Percentiles rank a stretch among this genome's conserved stretches.
Conservation (phyloP, 2,797 vertebrate genomes). For the Glossophaga mutica region DNA sequence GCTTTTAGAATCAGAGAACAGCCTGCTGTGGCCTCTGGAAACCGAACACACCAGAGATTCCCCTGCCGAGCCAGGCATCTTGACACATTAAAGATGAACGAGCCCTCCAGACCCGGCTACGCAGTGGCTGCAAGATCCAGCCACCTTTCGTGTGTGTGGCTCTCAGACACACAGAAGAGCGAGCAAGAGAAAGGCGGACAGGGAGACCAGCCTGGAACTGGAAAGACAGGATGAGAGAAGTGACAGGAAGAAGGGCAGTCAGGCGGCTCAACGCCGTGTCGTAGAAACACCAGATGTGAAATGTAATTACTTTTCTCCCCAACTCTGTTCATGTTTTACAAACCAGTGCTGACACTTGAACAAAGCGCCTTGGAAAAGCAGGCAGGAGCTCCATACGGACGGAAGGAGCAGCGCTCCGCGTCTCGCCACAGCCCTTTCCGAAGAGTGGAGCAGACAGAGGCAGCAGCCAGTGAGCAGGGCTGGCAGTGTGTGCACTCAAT, state of each 20-base stretch:
- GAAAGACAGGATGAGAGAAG: conserved; percentile 33
- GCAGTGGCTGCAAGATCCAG: background rate
- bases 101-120: background rate
- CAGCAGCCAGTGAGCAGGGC: background rate
- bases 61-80: background rate
- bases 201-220: background rate
- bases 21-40: background rate
- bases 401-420: conserved; percentile 62
- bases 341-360: conserved; percentile 78
- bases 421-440: conserved; percentile 60
- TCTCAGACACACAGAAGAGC: background rate
- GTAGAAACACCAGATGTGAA: conserved; percentile 74
- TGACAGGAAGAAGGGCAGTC: conserved; percentile 1
- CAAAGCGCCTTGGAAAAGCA: conserved; percentile 73
- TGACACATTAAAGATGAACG: background rate
- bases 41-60: background rate
- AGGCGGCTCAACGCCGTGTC: background rate
- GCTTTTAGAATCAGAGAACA: background rate
- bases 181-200: background rate
- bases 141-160: background rate
- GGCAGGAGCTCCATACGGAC: conserved; percentile 59
- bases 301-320: conserved; percentile 65
- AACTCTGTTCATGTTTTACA: conserved; percentile 77
- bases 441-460: conserved; percentile 40
- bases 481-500: background rate